Base-by-base conservation (phyloP, 1,140 invertebrate species). In the Venturia canescens region DNA sequence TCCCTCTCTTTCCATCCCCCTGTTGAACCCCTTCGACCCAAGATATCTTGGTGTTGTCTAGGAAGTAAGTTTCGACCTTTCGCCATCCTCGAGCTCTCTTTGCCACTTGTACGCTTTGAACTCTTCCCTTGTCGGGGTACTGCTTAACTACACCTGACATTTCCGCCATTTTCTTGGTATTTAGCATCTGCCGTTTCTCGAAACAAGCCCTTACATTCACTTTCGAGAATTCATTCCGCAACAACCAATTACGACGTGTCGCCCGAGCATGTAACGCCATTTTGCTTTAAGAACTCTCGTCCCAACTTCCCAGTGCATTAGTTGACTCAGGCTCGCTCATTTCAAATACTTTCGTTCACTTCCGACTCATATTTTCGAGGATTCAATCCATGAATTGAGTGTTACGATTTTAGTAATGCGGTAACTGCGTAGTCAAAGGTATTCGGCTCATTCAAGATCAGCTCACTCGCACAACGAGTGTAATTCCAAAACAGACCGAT, bases 31-130 rank as follows among this genome's bases (percentile, higher is more conserved):
- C 27, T 27, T 29, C 66, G 66, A 44, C 38, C 66, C 53, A 86
- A 88, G 88, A 89, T 90, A 89, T 89, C 85, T 75, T 48, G 70
- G 71, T 78, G 72, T 82, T 80, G 79, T 80, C 79, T 76, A 67
- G 71, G 71, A 80, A n/a, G 71, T 70, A 82, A 82, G 76, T 82
- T 82, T 79, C 70, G 76, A 82, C 80, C 80, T 78, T 69, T 53
- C 31, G 29, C 31, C 34, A 50, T 78, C 21, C 77, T 63, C 48
- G 5, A 13, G 66, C 27, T 27, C 44, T 53, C 48, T 69, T 81
- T 15, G 18, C 5, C 50, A 34, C 48, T 48, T 50, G 26, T 29
- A 18, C 27, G 21, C n/a, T 48, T 44, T 38, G 76, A 29, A 60
- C 29, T 78, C 44, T 57, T 27, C 21, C 1, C 50, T 34, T 60